Evolutionary conservation across 1,140 invertebrate species (phyloP), one percentile per base, ranked within the genome.

Genomic region (Aphidius ervi): DNA sequence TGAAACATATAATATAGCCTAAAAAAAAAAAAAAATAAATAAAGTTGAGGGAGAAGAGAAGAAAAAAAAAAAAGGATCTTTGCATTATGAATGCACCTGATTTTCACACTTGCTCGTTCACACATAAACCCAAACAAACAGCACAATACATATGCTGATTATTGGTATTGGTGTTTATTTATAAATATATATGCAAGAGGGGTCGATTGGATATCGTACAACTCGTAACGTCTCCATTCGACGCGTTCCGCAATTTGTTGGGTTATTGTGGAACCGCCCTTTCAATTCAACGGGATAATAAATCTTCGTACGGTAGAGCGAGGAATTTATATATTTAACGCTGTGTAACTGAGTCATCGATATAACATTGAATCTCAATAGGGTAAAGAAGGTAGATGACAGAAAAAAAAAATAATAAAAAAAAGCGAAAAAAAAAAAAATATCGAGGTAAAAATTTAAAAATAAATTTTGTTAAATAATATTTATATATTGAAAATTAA

Each of bases 81-180:
- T 70, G 64, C 72, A 78, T 76, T 74, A 75, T 73, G 68, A 69
- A 71, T 74, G 72, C 75, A 74, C 70, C 71, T 74, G 76, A 78
- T 79, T 54, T 78, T 78, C 71, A 77, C 78, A 79, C 77, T 80
- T 78, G 76, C 71, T 76, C 68, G 40, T 42, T 39, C 16, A 42
- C 52, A 54, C 39, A 54, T 39, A 54, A 31, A 31, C 2, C 23
- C 23, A 31, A 31, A 31, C 23, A 31, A 31, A 31, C 23, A 31
- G 23, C 23, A 31, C 23, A 31, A 31, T 31, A 31, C 23, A 31
- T 31, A 31, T 31, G 23, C 23, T 31, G 23, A 31, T 31, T 31
- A 31, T 31, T 31, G 23, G 9, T 54, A 9, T 39, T 39, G 31
- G 49, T 52, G 8, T 9, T n/a, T 31, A 5, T 46, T 8, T 48